Conservation (phyloP, 2,888 invertebrate genomes). For the Tachystola acroxantha region DNA sequence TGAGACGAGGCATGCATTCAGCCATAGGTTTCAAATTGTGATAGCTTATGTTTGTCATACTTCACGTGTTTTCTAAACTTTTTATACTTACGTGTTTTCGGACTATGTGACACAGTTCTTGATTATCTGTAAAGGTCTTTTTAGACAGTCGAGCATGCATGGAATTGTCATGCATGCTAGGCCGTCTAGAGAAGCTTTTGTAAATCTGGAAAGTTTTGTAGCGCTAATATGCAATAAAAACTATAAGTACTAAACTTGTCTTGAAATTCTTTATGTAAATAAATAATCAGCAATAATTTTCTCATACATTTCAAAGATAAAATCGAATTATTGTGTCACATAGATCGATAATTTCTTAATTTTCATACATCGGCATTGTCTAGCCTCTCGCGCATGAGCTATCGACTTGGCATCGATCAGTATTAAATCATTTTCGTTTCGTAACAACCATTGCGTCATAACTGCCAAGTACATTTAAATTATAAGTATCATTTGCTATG, state of each 20-base stretch:
- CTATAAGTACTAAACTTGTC: too few species aligned
- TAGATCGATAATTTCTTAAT: neutral
- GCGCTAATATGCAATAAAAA: too few species aligned
- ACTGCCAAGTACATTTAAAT: slow-evolving; percentile 52
- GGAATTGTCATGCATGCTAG: too few species aligned
- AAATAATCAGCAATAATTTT: too few species aligned
- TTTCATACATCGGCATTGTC: slow-evolving; percentile 6
- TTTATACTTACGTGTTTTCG: neutral
- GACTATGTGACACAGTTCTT: neutral
- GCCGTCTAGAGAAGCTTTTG: too few species aligned
- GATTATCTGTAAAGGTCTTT: too few species aligned
- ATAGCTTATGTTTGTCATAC: slow-evolving; percentile 34
- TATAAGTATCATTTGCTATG: slow-evolving; percentile 34
- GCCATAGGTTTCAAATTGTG: slow-evolving; percentile 39
- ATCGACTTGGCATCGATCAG: slow-evolving; percentile 63
- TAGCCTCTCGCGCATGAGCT: slow-evolving; percentile 25
- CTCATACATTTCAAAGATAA: too few species aligned
- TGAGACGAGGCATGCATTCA: slow-evolving; percentile 47
- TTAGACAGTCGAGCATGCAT: too few species aligned
- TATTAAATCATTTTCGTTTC: slow-evolving; percentile 49
- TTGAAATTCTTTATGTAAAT: too few species aligned
- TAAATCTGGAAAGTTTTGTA: too few species aligned
- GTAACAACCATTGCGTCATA: slow-evolving; percentile 16
- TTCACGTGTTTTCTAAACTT: neutral
- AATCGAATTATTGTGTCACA: neutral